Percentiles rank a stretch among this genome's conserved stretches.
phyloP scores from a whole-genome alignment of 2,797 vertebrate species.

The Scyliorhinus canicula region DNA sequence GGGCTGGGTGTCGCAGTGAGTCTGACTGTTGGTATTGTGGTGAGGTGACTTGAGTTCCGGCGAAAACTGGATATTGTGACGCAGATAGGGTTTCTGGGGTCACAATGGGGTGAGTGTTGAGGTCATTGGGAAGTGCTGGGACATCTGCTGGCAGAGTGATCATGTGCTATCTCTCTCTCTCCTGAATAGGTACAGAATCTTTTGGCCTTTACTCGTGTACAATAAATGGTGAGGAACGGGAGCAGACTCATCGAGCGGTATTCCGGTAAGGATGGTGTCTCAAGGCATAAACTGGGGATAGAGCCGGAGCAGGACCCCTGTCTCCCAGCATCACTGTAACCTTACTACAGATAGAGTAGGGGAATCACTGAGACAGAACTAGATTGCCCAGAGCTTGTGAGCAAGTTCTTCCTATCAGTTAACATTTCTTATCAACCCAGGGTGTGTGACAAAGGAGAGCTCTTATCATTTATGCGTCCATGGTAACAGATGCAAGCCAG shows the following conservation, averaged over 20 bases:
- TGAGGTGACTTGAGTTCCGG: neutral
- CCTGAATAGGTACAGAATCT: slow-evolving; percentile 81
- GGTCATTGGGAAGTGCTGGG: neutral
- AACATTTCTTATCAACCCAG: neutral
- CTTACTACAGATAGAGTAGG: neutral
- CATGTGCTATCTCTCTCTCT: neutral
- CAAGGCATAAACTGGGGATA: neutral
- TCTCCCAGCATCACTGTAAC: neutral
- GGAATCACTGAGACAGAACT: neutral
- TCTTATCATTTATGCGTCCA: neutral
- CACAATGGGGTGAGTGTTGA: neutral
- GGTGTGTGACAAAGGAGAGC: neutral
- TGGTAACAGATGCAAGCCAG: neutral
- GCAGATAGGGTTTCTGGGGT: neutral
- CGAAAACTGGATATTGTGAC: neutral
- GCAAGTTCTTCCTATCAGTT: neutral
- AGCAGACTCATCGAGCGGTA: slow-evolving; percentile 91
- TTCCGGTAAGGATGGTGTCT: slow-evolving; percentile 72
- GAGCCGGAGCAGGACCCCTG: neutral
- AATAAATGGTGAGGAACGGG: slow-evolving; percentile 86
- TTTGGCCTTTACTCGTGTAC: slow-evolving; percentile 93
- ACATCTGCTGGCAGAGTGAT: neutral
- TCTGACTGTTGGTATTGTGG: neutral
- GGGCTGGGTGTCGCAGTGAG: neutral
- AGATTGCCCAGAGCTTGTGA: neutral